Evolutionary conservation across 2,797 vertebrate species (phyloP).

Genomic region (Pangasius larnaudii): DNA sequence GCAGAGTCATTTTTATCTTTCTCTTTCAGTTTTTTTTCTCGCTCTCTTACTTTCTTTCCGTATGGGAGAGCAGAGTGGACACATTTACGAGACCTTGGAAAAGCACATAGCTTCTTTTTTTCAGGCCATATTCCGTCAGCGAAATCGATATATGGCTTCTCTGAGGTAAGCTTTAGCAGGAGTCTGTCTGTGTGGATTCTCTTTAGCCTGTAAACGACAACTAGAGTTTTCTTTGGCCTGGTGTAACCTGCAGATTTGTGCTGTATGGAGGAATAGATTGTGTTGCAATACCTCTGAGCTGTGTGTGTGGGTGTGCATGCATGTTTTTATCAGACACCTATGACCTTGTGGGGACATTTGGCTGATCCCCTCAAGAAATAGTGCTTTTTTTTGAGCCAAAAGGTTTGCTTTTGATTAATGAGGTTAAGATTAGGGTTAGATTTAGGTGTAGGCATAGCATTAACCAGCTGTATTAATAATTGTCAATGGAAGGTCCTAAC

Average conservation of each 20-base stretch:
- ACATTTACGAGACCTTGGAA: constrained; percentile 49
- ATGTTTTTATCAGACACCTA: background rate
- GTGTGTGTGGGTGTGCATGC: background rate
- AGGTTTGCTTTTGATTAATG: background rate
- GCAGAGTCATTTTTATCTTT: constrained; percentile 9
- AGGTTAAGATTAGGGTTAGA: background rate
- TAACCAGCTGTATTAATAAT: background rate
- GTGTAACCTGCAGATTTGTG: constrained; percentile 31
- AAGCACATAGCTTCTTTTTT: constrained; percentile 41
- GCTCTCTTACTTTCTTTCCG: background rate
- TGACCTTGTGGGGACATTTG: background rate
- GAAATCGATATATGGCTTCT: constrained; percentile 54
- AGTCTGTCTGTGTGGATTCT: constrained; percentile 26
- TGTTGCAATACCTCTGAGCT: constrained; percentile 20
- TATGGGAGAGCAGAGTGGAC: constrained; percentile 30
- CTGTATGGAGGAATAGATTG: constrained; percentile 6
- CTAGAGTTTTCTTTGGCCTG: constrained; percentile 31
- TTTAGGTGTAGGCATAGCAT: background rate
- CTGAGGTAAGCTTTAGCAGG: constrained; percentile 46
- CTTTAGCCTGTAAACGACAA: constrained; percentile 39
- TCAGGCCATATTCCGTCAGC: constrained; percentile 52
- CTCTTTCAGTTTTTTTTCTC: background rate
- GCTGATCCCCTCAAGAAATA: no score
- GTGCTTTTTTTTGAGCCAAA: background rate
- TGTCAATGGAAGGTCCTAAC: no score